Conservation (phyloP, 2,113 vertebrate genomes). For the Casuarius casuarius region DNA sequence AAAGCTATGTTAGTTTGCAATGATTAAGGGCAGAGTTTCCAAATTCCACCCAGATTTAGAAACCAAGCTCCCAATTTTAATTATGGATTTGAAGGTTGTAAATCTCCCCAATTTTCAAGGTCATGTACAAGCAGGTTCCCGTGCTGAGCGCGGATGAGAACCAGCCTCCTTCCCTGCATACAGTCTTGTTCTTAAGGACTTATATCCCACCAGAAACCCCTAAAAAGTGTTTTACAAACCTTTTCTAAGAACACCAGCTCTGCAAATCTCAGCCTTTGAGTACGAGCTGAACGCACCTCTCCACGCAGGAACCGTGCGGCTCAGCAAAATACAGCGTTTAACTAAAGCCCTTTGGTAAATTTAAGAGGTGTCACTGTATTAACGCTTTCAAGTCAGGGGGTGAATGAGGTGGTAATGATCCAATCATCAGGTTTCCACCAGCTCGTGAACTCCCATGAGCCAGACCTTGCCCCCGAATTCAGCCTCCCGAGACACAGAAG, state of each 20-base stretch:
- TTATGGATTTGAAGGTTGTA: background rate
- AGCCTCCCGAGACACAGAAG: too few species aligned
- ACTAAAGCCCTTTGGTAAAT: background rate
- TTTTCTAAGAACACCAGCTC: background rate
- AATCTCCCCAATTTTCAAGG: background rate
- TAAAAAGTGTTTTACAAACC: background rate
- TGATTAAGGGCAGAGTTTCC: too few species aligned
- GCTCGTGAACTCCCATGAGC: too few species aligned
- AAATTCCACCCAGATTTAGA: background rate
- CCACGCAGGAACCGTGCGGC: too few species aligned
- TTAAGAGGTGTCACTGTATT: too few species aligned
- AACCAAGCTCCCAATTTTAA: background rate
- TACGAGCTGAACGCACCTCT: background rate
- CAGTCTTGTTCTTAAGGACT: too few species aligned
- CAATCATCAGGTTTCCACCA: too few species aligned
- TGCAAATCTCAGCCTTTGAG: background rate
- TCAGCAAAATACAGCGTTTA: background rate
- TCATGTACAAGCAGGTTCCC: background rate
- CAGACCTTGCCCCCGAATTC: too few species aligned
- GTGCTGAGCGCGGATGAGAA: too few species aligned
- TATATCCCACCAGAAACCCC: background rate
- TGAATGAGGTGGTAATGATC: too few species aligned
- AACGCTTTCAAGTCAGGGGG: rapidly evolving
- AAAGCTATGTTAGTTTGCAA: background rate
- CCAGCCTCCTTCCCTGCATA: too few species aligned